phyloP scores from a whole-genome alignment of 2,113 vertebrate species.

The Lampris megalopsis region DNA sequence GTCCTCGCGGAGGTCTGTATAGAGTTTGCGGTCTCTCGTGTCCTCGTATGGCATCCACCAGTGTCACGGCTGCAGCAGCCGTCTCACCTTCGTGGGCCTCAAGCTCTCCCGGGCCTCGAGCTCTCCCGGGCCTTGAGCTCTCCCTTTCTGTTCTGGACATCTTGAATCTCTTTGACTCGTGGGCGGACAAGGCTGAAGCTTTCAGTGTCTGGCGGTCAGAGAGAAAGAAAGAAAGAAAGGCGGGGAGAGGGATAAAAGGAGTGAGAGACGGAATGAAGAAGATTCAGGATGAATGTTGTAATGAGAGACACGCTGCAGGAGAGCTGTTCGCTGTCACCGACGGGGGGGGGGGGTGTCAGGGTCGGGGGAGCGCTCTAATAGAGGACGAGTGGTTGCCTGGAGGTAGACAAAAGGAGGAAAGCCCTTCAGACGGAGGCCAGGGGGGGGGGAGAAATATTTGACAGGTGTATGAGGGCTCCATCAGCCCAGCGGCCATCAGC shows the following conservation, averaged over 20 bases:
- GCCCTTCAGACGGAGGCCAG: not conserved
- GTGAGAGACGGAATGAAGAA: slow-evolving; percentile 15
- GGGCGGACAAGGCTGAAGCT: slow-evolving; percentile 73
- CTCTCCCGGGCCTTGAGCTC: too few species aligned
- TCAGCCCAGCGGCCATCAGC: too few species aligned
- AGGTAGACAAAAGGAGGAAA: slow-evolving; percentile 46
- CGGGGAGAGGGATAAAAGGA: slow-evolving; percentile 5
- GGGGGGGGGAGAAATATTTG: slow-evolving; percentile 1
- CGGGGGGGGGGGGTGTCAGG: slow-evolving; percentile 59
- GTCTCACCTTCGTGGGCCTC: too few species aligned
- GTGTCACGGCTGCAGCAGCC: too few species aligned
- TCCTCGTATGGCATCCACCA: too few species aligned
- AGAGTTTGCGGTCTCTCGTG: too few species aligned
- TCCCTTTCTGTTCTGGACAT: slow-evolving; percentile 64
- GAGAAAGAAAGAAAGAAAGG: slow-evolving; percentile 25
- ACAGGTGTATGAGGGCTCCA: too few species aligned
- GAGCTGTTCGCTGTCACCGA: slow-evolving; percentile 71
- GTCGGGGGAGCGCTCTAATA: slow-evolving; percentile 16
- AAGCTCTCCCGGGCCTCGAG: too few species aligned
- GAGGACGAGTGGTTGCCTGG: slow-evolving; percentile 60
- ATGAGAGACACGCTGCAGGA: slow-evolving; percentile 80
- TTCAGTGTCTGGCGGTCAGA: slow-evolving; percentile 68
- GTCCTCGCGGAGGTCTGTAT: too few species aligned
- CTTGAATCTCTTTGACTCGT: slow-evolving; percentile 75
- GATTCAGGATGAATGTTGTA: slow-evolving; percentile 74